Conservation (phyloP, 2,113 vertebrate genomes). For the Cavia porcellus region DNA sequence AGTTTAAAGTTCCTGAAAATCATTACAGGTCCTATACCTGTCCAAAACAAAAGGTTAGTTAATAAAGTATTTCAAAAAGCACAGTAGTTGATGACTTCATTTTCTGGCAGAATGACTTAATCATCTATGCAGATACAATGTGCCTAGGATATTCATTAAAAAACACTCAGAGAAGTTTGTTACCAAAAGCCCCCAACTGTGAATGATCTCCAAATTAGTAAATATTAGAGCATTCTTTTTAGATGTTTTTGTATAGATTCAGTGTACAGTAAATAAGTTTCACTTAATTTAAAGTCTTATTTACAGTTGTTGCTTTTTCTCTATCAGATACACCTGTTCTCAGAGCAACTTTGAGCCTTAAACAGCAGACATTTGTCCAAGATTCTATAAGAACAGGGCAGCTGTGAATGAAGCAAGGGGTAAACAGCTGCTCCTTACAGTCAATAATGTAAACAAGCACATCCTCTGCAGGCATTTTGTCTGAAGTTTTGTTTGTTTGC, state of each 20-base stretch:
- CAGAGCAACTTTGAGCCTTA: constrained; percentile 72
- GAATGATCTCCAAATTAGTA: constrained; percentile 36
- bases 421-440: constrained; percentile 83
- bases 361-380: constrained; percentile 75
- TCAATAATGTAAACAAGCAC: constrained; percentile 85
- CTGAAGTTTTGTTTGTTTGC: constrained; percentile 49
- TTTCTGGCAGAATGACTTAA: constrained; percentile 23
- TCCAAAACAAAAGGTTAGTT: background rate
- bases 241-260: background rate
- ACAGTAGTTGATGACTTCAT: background rate
- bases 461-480: constrained; percentile 84
- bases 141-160: background rate
- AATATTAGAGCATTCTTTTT: constrained; percentile 40
- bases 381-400: constrained; percentile 78
- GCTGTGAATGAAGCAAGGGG: constrained; percentile 51
- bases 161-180: background rate
- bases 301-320: constrained; percentile 46
- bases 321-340: constrained; percentile 53
- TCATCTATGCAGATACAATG: background rate
- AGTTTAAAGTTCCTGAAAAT: background rate
- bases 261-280: constrained; percentile 41
- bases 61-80: constrained; percentile 14
- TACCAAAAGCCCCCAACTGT: background rate
- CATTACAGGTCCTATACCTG: background rate
- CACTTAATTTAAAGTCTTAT: constrained; percentile 62